Conservation (phyloP, 2,888 invertebrate species). For the Drosophila subsilvestris region DNA sequence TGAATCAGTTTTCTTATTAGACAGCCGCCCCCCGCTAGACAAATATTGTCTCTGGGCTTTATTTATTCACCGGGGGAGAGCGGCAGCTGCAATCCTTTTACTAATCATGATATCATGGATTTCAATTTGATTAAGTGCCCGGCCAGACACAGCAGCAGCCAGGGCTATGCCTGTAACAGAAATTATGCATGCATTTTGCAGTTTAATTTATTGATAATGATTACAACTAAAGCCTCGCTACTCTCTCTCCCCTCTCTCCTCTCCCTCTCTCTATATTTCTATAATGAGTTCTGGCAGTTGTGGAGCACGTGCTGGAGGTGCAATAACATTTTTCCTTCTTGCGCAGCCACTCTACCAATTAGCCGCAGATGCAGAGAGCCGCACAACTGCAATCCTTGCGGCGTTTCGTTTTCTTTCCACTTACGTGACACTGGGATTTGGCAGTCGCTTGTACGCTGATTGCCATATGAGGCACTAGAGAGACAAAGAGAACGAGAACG, state of each 20-base stretch:
- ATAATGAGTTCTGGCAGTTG: conserved; percentile 30
- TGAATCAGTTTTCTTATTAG: conserved; percentile 36
- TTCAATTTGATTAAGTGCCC: conserved; percentile 49
- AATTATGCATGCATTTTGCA: conserved; percentile 26
- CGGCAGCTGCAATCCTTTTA: conserved; percentile 8
- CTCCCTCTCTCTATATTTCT: background rate
- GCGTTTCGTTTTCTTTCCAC: conserved; percentile 33
- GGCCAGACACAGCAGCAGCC: background rate
- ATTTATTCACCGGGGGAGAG: conserved; percentile 54
- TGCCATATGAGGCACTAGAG: background rate
- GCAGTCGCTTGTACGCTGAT: conserved; percentile 18
- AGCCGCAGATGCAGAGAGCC: conserved; percentile 57
- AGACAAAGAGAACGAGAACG: background rate
- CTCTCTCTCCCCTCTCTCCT: background rate
- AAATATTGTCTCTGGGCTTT: conserved; percentile 40
- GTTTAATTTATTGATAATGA: conserved; percentile 41
- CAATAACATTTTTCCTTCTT: conserved; percentile 61
- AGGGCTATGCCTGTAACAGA: background rate
- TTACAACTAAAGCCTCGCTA: conserved; percentile 4
- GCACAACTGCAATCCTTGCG: conserved; percentile 56
- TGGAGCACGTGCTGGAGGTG: conserved; percentile 58
- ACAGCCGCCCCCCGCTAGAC: conserved; percentile 13
- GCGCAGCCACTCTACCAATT: conserved; percentile 53
- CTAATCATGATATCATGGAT: conserved; percentile 45
- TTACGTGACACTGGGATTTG: conserved; percentile 61